phyloP scores from a whole-genome alignment of 1,140 invertebrate species.

The Zaprionus africanus region DNA sequence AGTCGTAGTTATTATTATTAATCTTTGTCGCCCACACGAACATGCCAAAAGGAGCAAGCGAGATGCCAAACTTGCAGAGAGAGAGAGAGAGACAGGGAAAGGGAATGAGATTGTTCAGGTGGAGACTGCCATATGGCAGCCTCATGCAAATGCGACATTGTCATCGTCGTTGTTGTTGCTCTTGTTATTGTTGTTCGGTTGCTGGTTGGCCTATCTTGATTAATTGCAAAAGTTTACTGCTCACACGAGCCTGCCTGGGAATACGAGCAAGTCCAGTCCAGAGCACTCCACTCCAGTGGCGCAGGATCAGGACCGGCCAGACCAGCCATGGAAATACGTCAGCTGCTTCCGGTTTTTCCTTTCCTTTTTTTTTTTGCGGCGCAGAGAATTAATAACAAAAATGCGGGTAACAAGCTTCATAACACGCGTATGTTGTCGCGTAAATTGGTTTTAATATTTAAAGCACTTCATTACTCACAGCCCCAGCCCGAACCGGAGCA shows the following conservation, averaged over 20 bases:
- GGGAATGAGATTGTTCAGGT: constrained; percentile 23
- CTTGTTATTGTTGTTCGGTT: constrained; percentile 25
- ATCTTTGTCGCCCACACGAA: constrained; percentile 77
- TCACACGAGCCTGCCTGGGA: constrained; percentile 51
- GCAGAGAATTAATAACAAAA: constrained; percentile 52
- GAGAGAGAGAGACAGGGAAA: constrained; percentile 7
- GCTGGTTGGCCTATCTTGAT: constrained; percentile 73
- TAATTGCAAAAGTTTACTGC: constrained; percentile 82
- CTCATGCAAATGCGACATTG: constrained; percentile 68
- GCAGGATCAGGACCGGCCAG: constrained; percentile 11
- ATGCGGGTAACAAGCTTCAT: constrained; percentile 69
- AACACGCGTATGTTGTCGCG: constrained; percentile 81
- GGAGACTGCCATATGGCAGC: constrained; percentile 61
- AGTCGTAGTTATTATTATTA: constrained; percentile 82
- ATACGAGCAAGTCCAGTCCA: constrained; percentile 25
- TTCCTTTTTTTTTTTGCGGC: neutral
- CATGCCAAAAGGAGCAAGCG: constrained; percentile 7
- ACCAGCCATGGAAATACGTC: constrained; percentile 70
- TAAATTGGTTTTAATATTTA: constrained; percentile 83
- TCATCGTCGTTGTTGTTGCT: constrained; percentile 33
- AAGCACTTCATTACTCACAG: constrained; percentile 75
- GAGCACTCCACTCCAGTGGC: neutral
- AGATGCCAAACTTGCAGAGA: neutral
- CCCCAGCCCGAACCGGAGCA: neutral
- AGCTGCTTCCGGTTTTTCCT: constrained; percentile 58